phyloP scores from a whole-genome alignment of 2,888 invertebrate genomes.

The Leptinotarsa juncta region DNA sequence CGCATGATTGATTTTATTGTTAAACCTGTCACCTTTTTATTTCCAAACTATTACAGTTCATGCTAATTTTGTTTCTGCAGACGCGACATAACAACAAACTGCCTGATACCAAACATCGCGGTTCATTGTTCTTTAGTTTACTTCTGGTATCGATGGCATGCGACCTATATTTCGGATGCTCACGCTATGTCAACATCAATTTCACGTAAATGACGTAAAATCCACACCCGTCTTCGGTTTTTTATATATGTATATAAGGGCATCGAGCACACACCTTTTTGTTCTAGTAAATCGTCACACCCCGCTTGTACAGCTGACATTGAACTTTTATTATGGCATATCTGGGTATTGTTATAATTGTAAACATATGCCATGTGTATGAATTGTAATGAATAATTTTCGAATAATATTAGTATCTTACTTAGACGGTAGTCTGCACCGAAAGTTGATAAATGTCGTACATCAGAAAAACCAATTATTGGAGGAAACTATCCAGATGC shows the following conservation, averaged over 20 bases:
- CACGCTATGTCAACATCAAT: constrained; percentile 27
- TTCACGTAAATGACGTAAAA: constrained; percentile 14
- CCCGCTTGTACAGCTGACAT: constrained; percentile 15
- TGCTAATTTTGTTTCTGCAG: not conserved
- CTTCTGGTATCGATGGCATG: constrained; percentile 7
- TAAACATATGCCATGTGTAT: constrained; percentile 15
- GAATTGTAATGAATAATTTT: constrained; percentile 11
- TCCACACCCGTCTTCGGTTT: constrained; percentile 25
- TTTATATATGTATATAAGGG: constrained; percentile 20
- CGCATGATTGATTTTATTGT: too few species aligned
- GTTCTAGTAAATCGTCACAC: constrained; percentile 13
- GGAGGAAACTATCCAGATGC: too few species aligned
- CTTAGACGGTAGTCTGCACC: not conserved
- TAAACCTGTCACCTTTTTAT: too few species aligned
- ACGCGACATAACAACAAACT: not conserved
- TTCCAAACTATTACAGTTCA: not conserved
- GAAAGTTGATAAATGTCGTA: not conserved
- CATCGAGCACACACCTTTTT: constrained; percentile 11
- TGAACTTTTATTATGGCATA: constrained; percentile 5
- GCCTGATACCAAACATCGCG: constrained; percentile 3
- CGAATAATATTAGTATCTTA: not conserved
- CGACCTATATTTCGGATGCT: constrained; percentile 23
- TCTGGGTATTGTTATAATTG: constrained; percentile 6
- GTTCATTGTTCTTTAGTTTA: constrained; percentile 15
- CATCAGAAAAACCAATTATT: not conserved